phyloP scores from a whole-genome alignment of 2,113 vertebrate species.

The Rhea pennata region DNA sequence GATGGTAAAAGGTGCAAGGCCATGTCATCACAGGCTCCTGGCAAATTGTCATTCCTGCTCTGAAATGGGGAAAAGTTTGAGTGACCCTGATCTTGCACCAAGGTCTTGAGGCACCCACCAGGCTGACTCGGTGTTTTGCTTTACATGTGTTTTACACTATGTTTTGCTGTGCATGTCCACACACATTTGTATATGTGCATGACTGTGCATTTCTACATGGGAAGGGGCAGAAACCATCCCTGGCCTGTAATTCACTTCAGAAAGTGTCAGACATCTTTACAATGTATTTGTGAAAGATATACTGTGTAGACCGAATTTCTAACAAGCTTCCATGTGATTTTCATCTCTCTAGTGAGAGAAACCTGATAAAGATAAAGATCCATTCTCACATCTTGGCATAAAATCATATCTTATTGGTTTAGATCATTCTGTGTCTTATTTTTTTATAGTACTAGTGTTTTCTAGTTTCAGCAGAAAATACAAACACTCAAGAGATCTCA shows the following conservation, averaged over 20 bases:
- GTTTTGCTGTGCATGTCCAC: background rate
- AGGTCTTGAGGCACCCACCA: background rate
- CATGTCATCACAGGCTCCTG: background rate
- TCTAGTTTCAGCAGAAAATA: slow-evolving; percentile 69
- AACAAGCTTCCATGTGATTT: slow-evolving; percentile 74
- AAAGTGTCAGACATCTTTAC: slow-evolving; percentile 65
- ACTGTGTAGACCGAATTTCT: slow-evolving; percentile 54
- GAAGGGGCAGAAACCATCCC: background rate
- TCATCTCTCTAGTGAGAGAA: slow-evolving; percentile 70
- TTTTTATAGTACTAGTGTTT: slow-evolving; percentile 65
- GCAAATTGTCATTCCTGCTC: background rate
- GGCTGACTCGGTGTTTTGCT: background rate
- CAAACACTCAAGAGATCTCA: slow-evolving; percentile 67
- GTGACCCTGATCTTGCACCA: background rate
- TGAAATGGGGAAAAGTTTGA: background rate
- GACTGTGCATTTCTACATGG: background rate
- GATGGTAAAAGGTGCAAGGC: background rate
- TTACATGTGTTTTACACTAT: background rate
- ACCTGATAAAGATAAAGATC: slow-evolving; percentile 77
- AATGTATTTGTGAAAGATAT: slow-evolving; percentile 68
- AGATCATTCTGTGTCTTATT: slow-evolving; percentile 60
- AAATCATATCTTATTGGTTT: slow-evolving; percentile 75
- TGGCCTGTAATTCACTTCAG: slow-evolving; percentile 54
- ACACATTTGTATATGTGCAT: fast-evolving
- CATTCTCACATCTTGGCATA: slow-evolving; percentile 69